phyloP scores from a whole-genome alignment of 2,113 vertebrate species.

The Campylomormyrus numenius region DNA sequence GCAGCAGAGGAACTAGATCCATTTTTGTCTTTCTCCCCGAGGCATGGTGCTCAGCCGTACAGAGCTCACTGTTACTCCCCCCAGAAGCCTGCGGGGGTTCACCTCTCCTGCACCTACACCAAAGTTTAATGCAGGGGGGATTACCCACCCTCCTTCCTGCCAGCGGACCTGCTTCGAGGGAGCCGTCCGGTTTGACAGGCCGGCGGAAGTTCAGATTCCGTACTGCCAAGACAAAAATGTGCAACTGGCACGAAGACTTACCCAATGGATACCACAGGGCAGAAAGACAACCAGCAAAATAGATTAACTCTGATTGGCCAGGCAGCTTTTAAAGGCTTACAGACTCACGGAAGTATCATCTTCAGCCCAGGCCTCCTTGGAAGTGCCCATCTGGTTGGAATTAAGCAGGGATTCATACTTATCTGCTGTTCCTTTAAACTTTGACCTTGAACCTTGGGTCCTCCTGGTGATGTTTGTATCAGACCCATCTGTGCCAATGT shows the following conservation, averaged over 20 bases:
- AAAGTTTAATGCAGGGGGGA: background rate
- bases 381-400: background rate
- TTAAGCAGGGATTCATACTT: background rate
- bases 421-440: background rate
- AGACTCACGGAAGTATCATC: background rate
- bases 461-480: background rate
- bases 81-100: background rate
- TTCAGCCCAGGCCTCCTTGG: background rate
- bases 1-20: conserved; percentile 21
- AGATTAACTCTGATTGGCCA: background rate
- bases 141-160: background rate
- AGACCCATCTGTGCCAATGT: background rate
- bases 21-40: conserved; percentile 13
- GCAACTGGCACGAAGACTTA: background rate
- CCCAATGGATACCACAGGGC: background rate
- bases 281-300: background rate
- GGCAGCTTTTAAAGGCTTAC: conserved; percentile 3
- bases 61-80: conserved; percentile 6
- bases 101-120: background rate
- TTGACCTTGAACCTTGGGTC: background rate
- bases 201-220: background rate
- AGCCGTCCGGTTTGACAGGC: background rate
- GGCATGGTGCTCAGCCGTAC: conserved; percentile 4
- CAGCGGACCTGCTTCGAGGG: background rate
- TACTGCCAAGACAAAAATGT: background rate